Conservation (phyloP, 2,113 vertebrate species). For the Meleagris gallopavo region DNA sequence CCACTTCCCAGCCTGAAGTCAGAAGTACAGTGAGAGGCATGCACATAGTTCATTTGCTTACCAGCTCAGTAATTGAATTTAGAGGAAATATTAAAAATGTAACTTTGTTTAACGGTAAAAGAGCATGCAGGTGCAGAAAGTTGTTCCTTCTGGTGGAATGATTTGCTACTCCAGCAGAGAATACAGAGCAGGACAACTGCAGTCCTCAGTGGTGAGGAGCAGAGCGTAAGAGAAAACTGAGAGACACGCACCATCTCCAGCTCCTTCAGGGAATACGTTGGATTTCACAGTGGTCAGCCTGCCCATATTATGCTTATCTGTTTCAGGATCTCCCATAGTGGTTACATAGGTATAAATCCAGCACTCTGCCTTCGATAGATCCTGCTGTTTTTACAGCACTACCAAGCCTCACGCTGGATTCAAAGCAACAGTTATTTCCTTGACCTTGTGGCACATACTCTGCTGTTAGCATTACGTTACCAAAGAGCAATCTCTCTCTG, state of each 20-base stretch:
- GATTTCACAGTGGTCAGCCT: neutral
- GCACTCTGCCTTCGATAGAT: neutral
- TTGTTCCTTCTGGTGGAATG: neutral
- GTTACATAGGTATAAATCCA: neutral
- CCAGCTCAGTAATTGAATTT: neutral
- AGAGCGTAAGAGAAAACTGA: neutral
- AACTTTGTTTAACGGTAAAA: neutral
- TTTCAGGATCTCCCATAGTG: neutral
- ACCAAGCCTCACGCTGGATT: neutral
- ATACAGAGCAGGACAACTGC: neutral
- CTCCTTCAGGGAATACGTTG: neutral
- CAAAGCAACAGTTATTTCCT: neutral
- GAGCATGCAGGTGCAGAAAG: neutral
- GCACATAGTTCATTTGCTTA: neutral
- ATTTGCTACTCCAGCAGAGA: neutral
- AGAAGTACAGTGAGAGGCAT: neutral
- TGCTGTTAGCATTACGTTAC: neutral
- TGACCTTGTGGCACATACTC: neutral
- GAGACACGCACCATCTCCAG: neutral
- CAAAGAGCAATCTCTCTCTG: neutral
- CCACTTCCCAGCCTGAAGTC: neutral
- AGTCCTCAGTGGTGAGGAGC: neutral
- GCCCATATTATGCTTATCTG: neutral
- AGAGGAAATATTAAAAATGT: neutral
- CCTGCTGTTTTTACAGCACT: neutral